Conservation (phyloP, 2,113 vertebrate species). For the Pluvialis apricaria region DNA sequence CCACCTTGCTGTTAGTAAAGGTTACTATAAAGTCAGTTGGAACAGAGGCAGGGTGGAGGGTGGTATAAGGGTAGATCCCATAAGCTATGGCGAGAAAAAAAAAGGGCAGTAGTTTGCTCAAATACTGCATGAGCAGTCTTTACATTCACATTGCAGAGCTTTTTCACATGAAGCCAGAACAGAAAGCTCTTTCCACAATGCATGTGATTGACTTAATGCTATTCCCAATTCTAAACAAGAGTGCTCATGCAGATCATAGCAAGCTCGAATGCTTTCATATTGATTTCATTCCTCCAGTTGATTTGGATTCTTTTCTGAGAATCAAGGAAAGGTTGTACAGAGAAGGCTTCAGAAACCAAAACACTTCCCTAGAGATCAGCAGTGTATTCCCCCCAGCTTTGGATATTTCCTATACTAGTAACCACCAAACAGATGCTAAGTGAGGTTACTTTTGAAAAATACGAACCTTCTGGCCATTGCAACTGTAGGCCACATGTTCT, state of each 20-base stretch:
- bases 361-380: background rate
- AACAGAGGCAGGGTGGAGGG: background rate
- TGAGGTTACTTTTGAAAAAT: background rate
- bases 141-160: background rate
- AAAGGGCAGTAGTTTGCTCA: background rate
- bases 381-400: background rate
- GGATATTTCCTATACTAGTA: background rate
- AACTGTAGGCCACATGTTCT: background rate
- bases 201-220: background rate
- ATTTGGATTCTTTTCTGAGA: background rate
- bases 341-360: background rate
- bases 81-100: background rate
- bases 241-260: background rate
- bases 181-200: background rate
- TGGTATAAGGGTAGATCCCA: background rate
- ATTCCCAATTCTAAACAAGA: background rate
- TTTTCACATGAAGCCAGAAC: background rate
- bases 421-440: background rate
- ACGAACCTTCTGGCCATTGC: background rate
- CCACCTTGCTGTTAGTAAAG: rapidly evolving
- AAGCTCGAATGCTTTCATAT: background rate
- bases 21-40: background rate
- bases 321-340: background rate
- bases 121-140: background rate
- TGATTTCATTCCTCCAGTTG: background rate